Conservation (phyloP, 2,797 vertebrate species). For the Gymnodraco acuticeps region DNA sequence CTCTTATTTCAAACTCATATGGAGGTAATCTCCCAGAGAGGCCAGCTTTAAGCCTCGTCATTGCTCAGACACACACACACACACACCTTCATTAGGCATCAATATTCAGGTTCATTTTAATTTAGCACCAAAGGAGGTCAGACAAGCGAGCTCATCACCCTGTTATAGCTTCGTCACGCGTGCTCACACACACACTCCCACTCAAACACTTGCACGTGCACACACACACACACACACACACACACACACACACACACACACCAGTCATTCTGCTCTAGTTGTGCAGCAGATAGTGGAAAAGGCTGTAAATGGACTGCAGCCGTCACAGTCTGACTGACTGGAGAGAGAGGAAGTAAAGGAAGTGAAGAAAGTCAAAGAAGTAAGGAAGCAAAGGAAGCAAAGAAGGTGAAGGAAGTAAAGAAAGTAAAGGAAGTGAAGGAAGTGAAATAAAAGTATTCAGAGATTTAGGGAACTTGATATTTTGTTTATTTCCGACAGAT, state of each 20-base stretch:
- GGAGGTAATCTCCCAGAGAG: slow-evolving; percentile 71
- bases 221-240: too few species aligned
- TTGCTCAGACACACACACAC: slow-evolving; percentile 40
- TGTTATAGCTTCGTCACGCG: slow-evolving; percentile 73
- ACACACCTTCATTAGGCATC: slow-evolving; percentile 73
- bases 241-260: too few species aligned
- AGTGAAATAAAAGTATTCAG: too few species aligned
- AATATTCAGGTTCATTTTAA: slow-evolving; percentile 83
- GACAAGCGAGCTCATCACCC: slow-evolving; percentile 71
- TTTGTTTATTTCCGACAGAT: too few species aligned
- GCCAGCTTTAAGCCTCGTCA: slow-evolving; percentile 73
- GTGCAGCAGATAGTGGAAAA: slow-evolving; percentile 52
- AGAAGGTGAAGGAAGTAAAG: not conserved
- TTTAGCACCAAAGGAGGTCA: slow-evolving; percentile 84
- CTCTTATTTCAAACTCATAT: slow-evolving; percentile 34
- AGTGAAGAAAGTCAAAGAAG: not conserved
- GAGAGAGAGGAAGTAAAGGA: not conserved
- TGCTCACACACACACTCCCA: slow-evolving; percentile 42
- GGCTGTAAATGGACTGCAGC: slow-evolving; percentile 30
- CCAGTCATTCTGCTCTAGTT: slow-evolving; percentile 57
- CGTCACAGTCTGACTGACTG: slow-evolving; percentile 32
- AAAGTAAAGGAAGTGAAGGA: not conserved
- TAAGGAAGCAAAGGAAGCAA: not conserved
- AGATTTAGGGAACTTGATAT: too few species aligned
- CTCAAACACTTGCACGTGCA: slow-evolving; percentile 17